Base-by-base conservation (phyloP, 2,797 vertebrate species). In the Dipus sagitta region DNA sequence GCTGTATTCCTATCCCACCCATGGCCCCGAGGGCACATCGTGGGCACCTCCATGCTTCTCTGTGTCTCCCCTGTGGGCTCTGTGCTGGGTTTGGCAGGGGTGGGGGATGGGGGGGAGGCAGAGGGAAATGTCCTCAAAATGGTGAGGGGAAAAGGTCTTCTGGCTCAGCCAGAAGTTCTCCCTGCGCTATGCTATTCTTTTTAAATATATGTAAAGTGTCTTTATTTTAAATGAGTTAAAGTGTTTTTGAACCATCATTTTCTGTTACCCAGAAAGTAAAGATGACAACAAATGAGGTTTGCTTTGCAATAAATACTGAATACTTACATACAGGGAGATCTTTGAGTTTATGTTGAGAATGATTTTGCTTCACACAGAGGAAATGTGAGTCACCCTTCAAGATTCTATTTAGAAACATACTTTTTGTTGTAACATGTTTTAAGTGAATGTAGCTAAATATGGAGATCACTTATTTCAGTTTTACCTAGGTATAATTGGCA, bases 1-100 rank as follows among this genome's bases (percentile, higher is more conserved):
- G 98, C 98, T 99, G 99, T 97, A 99, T 99, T 97, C 99, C 99
- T 96, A 99, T 99, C 98, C 99, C 99, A 99, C 99, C 99, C 99
- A 92, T 38, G 38, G 38, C 38, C 3, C 38, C 38, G 3, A 38
- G 38, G 38, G 38, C 38, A 38, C 38, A 38, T 38, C 6, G 38
- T 38, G 38, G 38, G 38, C 38, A 38, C 38, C 38, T 38, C 38
- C 38, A 38, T 6, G 6, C 38, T 38, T 38, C 38, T 38, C 38
- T 38, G 38, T 38, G 38, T 38, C 38, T 38, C 38, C 38, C 38
- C 38, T 38, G 38, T 38, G 38, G 38, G 38, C 38, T 38, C 38
- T 38, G 38, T 3, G 38, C 38, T 38, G 38, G 38, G 38, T 38
- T 38, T 38, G 38, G 38, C 6, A 6, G 38, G 38, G 38, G 38